These are phyloP conservation scores for Chloebia gouldiae DNA, from an alignment of 2,113 vertebrate species.

Conservation along the genomic window DNA sequence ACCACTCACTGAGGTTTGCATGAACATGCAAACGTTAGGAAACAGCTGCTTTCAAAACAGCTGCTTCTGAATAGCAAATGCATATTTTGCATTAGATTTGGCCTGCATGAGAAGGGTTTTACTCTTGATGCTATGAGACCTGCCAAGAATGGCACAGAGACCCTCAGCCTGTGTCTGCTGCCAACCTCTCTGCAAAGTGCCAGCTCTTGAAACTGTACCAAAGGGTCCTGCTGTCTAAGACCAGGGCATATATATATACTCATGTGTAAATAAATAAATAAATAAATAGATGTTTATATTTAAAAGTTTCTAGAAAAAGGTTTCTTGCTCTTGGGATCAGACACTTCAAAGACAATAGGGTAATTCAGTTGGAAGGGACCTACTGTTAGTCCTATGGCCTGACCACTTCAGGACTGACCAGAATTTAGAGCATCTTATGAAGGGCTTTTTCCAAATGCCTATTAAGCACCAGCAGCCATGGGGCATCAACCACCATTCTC, in stretches of 20 bases:
- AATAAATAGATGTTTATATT: not conserved
- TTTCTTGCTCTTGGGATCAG: not conserved
- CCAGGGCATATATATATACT: not conserved
- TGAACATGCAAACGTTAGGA: constrained; percentile 4
- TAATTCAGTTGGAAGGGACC: not conserved
- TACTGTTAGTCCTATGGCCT: not conserved
- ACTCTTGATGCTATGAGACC: not conserved
- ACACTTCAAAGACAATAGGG: not conserved
- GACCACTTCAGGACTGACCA: not conserved
- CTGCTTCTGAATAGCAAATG: not conserved
- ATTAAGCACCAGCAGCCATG: not conserved
- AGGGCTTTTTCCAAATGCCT: not conserved
- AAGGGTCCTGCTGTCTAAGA: not conserved
- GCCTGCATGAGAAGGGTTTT: not conserved
- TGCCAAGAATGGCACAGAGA: not conserved
- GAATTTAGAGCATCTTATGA: not conserved
- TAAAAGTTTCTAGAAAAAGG: not conserved
- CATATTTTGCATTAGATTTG: not conserved
- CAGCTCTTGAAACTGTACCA: not conserved
- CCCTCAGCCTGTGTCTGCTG: accelerated
- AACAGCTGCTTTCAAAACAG: not conserved
- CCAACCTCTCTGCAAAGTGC: not conserved
- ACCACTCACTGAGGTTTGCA: not conserved
- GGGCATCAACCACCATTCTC: not conserved
- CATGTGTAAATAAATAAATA: not conserved